phyloP scores from a whole-genome alignment of 2,888 invertebrate genomes.

The Meiosimyza platycephala region DNA sequence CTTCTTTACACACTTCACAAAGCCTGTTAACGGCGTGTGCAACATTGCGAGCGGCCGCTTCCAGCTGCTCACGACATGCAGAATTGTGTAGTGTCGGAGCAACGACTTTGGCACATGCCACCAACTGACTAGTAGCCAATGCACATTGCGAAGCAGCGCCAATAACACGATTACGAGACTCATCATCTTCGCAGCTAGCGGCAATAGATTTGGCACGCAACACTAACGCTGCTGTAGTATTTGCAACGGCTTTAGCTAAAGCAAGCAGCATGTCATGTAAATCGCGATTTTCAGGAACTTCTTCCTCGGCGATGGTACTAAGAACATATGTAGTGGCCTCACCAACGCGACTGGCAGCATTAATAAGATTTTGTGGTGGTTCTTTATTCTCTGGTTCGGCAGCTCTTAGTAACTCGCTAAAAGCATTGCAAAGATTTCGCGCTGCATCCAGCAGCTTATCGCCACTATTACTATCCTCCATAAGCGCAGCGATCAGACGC shows the following conservation, averaged over 20 bases:
- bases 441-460: slow-evolving; percentile 92
- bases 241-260: slow-evolving; percentile 96
- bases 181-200: slow-evolving; percentile 80
- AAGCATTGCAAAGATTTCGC: slow-evolving; percentile 89
- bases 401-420: slow-evolving; percentile 92
- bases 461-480: slow-evolving; percentile 88
- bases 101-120: slow-evolving; percentile 95
- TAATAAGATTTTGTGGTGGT: slow-evolving; percentile 92
- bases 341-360: slow-evolving; percentile 95
- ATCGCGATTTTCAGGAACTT: slow-evolving; percentile 85
- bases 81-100: slow-evolving; percentile 85
- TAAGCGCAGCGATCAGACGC: slow-evolving; percentile 88
- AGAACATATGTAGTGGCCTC: slow-evolving; percentile 96
- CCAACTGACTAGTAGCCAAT: slow-evolving; percentile 95
- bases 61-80: slow-evolving; percentile 89
- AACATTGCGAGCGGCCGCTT: slow-evolving; percentile 92
- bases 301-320: slow-evolving; percentile 92
- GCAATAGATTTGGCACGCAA: slow-evolving; percentile 97
- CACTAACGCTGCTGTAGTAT: slow-evolving; percentile 96
- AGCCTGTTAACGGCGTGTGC: slow-evolving; percentile 91
- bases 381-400: slow-evolving; percentile 95
- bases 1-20: slow-evolving; percentile 83
- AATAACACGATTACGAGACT: slow-evolving; percentile 76
- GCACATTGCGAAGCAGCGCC: slow-evolving; percentile 97
- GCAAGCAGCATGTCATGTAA: slow-evolving; percentile 91